These are phyloP conservation scores for Platynereis dumerilii DNA, from an alignment of 2,888 invertebrate genomes.

Conservation along the genomic window DNA sequence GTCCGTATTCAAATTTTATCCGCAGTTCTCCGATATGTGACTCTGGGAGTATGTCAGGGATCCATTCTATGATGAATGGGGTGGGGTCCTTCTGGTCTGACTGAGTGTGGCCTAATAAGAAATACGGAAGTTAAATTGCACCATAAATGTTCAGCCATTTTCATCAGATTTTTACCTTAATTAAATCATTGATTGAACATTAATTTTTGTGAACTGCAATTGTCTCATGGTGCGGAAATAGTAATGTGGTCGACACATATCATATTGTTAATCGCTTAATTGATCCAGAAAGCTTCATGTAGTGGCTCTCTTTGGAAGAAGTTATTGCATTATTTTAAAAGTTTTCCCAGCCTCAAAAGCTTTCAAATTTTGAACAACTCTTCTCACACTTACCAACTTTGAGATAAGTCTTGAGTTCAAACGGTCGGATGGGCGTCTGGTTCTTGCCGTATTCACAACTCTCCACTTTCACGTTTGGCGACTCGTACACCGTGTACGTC, in stretches of 20 bases:
- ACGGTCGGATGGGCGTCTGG: constrained; percentile 66
- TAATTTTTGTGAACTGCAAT: too few species aligned
- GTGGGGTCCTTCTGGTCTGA: constrained; percentile 70
- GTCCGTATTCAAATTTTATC: constrained; percentile 76
- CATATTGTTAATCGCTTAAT: too few species aligned
- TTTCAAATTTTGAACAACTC: too few species aligned
- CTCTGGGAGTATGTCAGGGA: constrained; percentile 74
- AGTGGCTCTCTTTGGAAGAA: too few species aligned
- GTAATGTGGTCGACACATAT: too few species aligned
- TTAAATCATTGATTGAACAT: background rate
- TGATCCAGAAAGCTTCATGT: too few species aligned
- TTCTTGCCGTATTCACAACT: constrained; percentile 42
- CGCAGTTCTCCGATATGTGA: constrained; percentile 77
- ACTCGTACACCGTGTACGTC: constrained; percentile 66
- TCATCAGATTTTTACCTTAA: background rate
- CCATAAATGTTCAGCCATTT: background rate
- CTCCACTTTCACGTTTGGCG: constrained; percentile 52
- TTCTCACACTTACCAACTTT: constrained; percentile 69
- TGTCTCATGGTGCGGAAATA: too few species aligned
- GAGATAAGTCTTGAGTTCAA: constrained; percentile 71
- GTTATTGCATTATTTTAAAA: too few species aligned
- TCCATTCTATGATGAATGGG: constrained; percentile 79
- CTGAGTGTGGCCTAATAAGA: constrained; percentile 65
- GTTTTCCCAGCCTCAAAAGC: too few species aligned
- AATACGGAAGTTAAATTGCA: background rate